Conservation (phyloP, 2,113 vertebrate genomes). For the Mustelus asterias region DNA sequence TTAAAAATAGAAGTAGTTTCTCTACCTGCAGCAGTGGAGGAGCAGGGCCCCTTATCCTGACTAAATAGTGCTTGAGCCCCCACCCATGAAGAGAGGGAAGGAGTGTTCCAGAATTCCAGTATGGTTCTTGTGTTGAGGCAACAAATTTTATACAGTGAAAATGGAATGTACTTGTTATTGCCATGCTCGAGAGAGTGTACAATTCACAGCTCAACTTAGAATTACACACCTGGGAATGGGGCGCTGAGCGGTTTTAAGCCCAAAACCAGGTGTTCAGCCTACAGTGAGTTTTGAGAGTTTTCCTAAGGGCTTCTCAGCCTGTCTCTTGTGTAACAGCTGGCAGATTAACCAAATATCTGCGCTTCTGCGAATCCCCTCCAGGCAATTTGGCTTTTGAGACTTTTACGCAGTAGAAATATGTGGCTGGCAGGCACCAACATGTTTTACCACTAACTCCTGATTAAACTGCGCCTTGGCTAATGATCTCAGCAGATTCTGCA, state of each 20-base stretch:
- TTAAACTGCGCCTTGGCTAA: neutral
- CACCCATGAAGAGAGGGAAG: neutral
- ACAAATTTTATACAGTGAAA: neutral
- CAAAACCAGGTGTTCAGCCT: neutral
- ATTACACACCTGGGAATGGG: neutral
- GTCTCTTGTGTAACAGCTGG: neutral
- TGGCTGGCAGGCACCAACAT: neutral
- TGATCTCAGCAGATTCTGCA: neutral
- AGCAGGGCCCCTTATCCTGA: neutral
- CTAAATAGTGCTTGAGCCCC: neutral
- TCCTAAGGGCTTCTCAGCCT: neutral
- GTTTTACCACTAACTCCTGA: neutral
- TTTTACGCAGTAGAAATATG: neutral
- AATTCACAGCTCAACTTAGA: neutral
- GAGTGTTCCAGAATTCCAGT: neutral
- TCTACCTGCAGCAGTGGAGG: neutral
- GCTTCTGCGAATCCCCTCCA: neutral
- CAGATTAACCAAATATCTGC: neutral
- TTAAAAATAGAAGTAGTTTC: neutral
- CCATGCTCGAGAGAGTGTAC: neutral
- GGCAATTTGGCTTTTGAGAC: neutral
- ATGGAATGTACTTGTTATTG: neutral
- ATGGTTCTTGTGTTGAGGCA: neutral
- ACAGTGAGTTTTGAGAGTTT: neutral
- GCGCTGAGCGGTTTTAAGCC: neutral